Base-by-base conservation (phyloP, 2,888 invertebrate species). In the Cryptocephalus primarius region DNA sequence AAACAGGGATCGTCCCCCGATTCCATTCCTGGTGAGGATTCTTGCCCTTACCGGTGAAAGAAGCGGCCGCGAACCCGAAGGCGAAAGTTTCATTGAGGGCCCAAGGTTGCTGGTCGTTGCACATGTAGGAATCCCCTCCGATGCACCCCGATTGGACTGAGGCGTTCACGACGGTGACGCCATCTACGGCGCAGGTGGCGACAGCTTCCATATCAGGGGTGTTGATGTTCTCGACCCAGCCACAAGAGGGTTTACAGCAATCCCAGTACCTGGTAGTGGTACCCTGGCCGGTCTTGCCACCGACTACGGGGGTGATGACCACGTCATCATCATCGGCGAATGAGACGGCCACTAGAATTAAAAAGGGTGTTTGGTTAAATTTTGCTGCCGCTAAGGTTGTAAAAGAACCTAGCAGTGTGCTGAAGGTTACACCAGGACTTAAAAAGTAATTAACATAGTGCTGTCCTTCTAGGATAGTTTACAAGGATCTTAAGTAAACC, bases 211-310 rank as follows among this genome's bases (percentile, higher is more conserved):
- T 45, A 9, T 40, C 39, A 1, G 47, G 43, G 8, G 51, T 50
- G 14, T 54, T 48, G 39, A 51, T 40, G 39, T 47, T 47, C 11
- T 48, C 56, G 2, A 13, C 32, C 56, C 56, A 56, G 1, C 53
- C 40, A 41, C 56, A 57, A 8, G 53, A 47, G 3, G 55, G 53
- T 44, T 57, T 57, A 33, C 56, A 57, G 39, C 56, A 56, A 38
- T 56, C 56, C 56, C 56, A 56, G 46, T 55, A 56, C 9, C 54
- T 45, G 1, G 55, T 55, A 2, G 52, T 55, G 11, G 45, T 54
- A 14, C 55, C 55, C 10, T 33, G 22, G n/a, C 56, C 56, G 32
- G 47, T 52, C 8, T 51, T 40, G 11, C 57, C 57, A 9, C 48
- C 51, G 6, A 38, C 42, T 14, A 54, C 39, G 4, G 54, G 52